Percentiles rank a stretch among this genome's conserved stretches.
Evolutionary conservation across 2,888 invertebrate species (phyloP).

Genomic region (Caenorhabditis zanzibari): DNA sequence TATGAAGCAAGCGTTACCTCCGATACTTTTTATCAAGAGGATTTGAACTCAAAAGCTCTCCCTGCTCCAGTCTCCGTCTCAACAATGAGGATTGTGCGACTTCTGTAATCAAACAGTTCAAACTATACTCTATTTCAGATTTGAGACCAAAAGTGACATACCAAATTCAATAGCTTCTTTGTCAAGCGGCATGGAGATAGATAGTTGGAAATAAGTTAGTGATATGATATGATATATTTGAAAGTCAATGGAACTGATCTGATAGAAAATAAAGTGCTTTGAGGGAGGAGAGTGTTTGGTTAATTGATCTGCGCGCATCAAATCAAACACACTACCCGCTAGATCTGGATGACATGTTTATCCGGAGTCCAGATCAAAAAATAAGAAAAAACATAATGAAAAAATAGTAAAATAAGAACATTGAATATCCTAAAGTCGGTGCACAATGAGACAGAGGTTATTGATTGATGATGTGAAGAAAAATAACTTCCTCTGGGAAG

Average conservation of each 20-base stretch:
- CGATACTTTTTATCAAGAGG: slow-evolving; percentile 66
- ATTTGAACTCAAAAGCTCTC: slow-evolving; percentile 69
- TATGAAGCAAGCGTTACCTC: slow-evolving; percentile 37
- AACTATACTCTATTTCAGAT: not conserved
- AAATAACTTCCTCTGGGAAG: not conserved
- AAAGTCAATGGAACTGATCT: not conserved
- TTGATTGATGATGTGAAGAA: not conserved
- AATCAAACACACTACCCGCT: slow-evolving; percentile 44
- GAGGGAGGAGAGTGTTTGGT: slow-evolving; percentile 74
- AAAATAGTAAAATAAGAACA: not conserved
- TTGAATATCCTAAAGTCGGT: too few species aligned
- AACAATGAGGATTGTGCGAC: slow-evolving; percentile 74
- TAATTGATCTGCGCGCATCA: slow-evolving; percentile 64
- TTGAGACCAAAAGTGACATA: not conserved
- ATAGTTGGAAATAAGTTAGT: not conserved
- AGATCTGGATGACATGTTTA: slow-evolving; percentile 55
- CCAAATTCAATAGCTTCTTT: slow-evolving; percentile 61
- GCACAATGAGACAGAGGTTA: not conserved
- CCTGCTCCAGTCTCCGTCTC: slow-evolving; percentile 72
- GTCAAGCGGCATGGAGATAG: slow-evolving; percentile 52
- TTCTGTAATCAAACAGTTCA: slow-evolving; percentile 60
- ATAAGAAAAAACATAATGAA: slow-evolving; percentile 11
- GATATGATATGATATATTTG: not conserved
- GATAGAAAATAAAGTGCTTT: slow-evolving; percentile 68
- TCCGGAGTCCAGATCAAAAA: slow-evolving; percentile 2